phyloP scores from a whole-genome alignment of 23 tunicate species.

The Styela plicata region DNA sequence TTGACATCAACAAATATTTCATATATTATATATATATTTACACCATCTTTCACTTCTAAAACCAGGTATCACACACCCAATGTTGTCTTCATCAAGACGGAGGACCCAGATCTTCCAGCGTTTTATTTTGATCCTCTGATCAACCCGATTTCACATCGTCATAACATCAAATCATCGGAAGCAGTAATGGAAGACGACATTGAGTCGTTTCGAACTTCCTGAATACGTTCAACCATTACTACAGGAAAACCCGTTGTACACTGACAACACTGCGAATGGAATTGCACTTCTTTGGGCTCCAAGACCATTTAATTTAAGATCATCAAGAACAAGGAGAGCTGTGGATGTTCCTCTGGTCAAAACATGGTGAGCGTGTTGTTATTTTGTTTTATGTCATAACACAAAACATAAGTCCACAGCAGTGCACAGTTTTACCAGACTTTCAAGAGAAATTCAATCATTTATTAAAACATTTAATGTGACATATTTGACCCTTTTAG shows the following conservation, averaged over 20 bases:
- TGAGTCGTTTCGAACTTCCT: constrained; percentile 85
- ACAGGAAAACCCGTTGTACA: constrained; percentile 90
- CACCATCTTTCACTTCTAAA: too few species aligned
- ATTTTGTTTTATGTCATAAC: too few species aligned
- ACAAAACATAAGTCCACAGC: too few species aligned
- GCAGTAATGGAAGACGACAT: constrained; percentile 63
- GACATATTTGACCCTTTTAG: too few species aligned
- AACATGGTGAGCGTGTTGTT: constrained; percentile 82
- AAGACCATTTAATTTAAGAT: constrained; percentile 85
- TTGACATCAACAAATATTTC: too few species aligned
- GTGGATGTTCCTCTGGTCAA: constrained; percentile 97
- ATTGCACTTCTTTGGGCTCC: constrained; percentile 98
- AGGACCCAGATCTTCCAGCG: constrained; percentile 99
- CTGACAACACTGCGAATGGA: constrained; percentile 98
- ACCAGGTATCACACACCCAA: constrained; percentile 96
- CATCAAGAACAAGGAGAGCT: constrained; percentile 86
- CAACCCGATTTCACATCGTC: constrained; percentile 95
- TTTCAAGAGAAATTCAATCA: too few species aligned
- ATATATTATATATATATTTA: too few species aligned
- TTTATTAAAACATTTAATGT: too few species aligned
- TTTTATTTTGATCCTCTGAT: constrained; percentile 98
- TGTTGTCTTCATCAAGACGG: constrained; percentile 96
- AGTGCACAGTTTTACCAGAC: too few species aligned
- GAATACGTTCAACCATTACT: constrained; percentile 81
- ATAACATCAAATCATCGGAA: constrained; percentile 66